Percentiles rank a stretch among this genome's conserved stretches.
phyloP scores from a whole-genome alignment of 2,888 invertebrate species.

The Chrysodeixis includens region DNA sequence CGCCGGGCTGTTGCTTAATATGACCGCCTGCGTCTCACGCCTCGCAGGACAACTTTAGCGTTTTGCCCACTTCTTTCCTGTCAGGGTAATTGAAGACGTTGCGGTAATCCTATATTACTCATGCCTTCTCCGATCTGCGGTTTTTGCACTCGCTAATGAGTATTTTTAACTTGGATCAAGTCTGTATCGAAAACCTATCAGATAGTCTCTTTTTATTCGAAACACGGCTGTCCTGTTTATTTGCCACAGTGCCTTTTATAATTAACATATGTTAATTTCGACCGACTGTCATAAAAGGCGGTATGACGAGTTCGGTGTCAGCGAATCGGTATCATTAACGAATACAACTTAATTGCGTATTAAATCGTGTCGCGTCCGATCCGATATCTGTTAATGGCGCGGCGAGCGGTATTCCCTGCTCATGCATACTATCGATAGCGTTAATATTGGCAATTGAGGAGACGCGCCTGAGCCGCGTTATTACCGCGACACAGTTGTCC shows the following conservation, averaged over 20 bases:
- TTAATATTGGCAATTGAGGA: slow-evolving; percentile 6
- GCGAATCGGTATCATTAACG: background rate
- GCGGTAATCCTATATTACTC: too few relatives aligned
- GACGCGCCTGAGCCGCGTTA: background rate
- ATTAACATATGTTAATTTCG: background rate
- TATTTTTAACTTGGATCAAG: too few relatives aligned
- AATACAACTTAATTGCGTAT: slow-evolving; percentile 15
- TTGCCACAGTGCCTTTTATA: background rate
- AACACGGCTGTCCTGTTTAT: background rate
- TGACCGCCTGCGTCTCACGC: background rate
- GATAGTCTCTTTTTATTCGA: too few relatives aligned
- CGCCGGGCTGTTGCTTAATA: background rate
- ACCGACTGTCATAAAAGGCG: background rate
- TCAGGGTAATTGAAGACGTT: too few relatives aligned
- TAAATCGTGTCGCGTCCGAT: slow-evolving; percentile 10
- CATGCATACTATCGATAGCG: slow-evolving; percentile 14
- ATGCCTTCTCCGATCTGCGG: too few relatives aligned
- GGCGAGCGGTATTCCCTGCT: background rate
- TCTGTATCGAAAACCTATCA: too few relatives aligned
- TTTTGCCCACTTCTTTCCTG: too few relatives aligned
- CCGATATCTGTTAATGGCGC: slow-evolving; percentile 1
- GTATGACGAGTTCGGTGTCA: background rate
- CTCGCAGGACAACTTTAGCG: too few relatives aligned
- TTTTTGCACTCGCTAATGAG: too few relatives aligned
- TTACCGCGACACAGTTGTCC: background rate